Evolutionary conservation across 1,140 invertebrate genomes (phyloP).

Genomic region (Pantala flavescens): DNA sequence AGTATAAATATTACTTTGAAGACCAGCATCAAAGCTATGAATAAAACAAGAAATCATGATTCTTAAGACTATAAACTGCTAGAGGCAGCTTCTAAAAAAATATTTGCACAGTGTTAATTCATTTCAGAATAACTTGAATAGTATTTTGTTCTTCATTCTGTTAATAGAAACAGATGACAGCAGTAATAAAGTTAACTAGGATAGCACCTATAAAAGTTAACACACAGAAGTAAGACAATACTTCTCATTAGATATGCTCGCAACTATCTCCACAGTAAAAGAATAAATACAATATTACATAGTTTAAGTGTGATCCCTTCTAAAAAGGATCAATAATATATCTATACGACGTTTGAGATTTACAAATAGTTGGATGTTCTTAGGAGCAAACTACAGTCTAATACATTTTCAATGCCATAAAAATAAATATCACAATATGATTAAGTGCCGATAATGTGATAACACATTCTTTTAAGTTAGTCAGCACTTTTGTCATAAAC

Average conservation of each 20-base stretch:
- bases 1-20: not conserved
- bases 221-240: not conserved
- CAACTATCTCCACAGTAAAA: not conserved
- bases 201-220: not conserved
- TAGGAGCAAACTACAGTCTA: not conserved
- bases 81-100: not conserved
- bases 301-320: not conserved
- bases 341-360: not conserved
- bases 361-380: not conserved
- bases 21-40: not conserved
- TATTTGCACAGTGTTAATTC: not conserved
- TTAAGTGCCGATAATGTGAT: not conserved
- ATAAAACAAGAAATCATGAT: not conserved
- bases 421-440: constrained; percentile 1
- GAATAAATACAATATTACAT: not conserved
- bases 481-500: not conserved
- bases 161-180: not conserved
- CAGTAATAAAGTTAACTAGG: too few relatives aligned
- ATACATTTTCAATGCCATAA: not conserved
- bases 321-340: not conserved
- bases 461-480: not conserved
- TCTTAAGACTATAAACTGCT: not conserved
- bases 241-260: not conserved
- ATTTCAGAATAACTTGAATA: not conserved
- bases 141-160: not conserved